These are phyloP conservation scores for Temnothorax ravouxi DNA, from an alignment of 2,888 invertebrate species.

Conservation along the genomic window DNA sequence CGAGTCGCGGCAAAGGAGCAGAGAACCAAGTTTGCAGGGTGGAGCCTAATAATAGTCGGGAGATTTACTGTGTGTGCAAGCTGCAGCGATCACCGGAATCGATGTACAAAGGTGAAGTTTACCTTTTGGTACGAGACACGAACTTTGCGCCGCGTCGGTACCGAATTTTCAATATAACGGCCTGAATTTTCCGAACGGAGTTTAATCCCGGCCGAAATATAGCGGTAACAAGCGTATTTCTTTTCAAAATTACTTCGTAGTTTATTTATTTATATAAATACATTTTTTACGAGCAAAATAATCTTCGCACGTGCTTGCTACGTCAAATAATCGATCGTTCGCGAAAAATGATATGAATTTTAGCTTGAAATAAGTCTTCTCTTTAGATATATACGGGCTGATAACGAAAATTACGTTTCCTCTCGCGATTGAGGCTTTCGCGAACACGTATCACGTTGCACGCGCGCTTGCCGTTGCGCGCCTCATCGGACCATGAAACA, in stretches of 20 bases:
- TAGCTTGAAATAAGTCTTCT: neutral
- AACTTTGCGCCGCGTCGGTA: neutral
- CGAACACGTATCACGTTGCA: constrained; percentile 41
- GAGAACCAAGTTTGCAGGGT: constrained; percentile 71
- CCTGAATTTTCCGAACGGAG: constrained; percentile 12
- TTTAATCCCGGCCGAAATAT: constrained; percentile 2
- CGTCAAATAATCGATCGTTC: neutral
- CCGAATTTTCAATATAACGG: constrained; percentile 5
- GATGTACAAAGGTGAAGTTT: constrained; percentile 70
- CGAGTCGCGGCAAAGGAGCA: constrained; percentile 71
- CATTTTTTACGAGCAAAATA: neutral
- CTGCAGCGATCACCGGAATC: constrained; percentile 63
- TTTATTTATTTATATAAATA: neutral
- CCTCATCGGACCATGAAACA: constrained; percentile 72
- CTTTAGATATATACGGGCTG: neutral
- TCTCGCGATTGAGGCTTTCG: neutral
- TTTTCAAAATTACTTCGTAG: neutral
- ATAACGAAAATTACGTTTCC: constrained; percentile 25
- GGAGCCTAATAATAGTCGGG: constrained; percentile 70
- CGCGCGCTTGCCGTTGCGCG: constrained; percentile 43
- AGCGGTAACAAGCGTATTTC: neutral
- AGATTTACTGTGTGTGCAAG: constrained; percentile 72
- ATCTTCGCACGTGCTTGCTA: neutral
- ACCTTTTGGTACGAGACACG: constrained; percentile 19
- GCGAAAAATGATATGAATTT: neutral